Percentiles rank a stretch among this genome's conserved stretches.
Conservation (phyloP, 2,797 vertebrate species). For the Lagorchestes hirsutus region DNA sequence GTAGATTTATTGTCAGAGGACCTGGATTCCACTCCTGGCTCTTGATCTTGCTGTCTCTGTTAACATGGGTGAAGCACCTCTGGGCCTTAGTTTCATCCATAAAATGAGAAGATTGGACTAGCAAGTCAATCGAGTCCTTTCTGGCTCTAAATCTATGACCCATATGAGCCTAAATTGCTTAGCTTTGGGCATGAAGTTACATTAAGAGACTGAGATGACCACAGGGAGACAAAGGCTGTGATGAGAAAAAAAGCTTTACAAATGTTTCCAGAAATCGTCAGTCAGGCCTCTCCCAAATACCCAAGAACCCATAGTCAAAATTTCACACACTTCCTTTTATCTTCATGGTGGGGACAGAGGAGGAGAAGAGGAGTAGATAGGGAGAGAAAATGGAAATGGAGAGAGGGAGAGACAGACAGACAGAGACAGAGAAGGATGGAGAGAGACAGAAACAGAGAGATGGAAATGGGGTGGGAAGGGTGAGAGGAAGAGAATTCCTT, state of each 20-base stretch:
- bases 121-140: not conserved
- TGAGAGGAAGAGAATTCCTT: not conserved
- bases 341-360: not conserved
- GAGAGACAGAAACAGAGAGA: not conserved
- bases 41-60: not conserved
- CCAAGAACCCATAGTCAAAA: not conserved
- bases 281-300: not conserved
- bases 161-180: not conserved
- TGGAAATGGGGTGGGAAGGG: not conserved
- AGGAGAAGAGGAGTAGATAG: not conserved
- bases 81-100: not conserved
- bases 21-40: not conserved
- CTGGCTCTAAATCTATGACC: not conserved
- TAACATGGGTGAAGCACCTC: not conserved
- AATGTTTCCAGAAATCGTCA: constrained; percentile 43
- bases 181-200: constrained; percentile 36
- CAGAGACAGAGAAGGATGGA: not conserved
- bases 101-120: not conserved
- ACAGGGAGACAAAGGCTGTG: constrained; percentile 19
- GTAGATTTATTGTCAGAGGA: not conserved
- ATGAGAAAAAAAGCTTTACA: constrained; percentile 36
- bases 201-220: constrained; percentile 45
- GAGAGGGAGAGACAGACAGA: not conserved
- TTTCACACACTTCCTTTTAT: not conserved
- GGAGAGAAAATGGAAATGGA: not conserved